phyloP scores from a whole-genome alignment of 2,797 vertebrate genomes.

The Apogon hyalosoma region DNA sequence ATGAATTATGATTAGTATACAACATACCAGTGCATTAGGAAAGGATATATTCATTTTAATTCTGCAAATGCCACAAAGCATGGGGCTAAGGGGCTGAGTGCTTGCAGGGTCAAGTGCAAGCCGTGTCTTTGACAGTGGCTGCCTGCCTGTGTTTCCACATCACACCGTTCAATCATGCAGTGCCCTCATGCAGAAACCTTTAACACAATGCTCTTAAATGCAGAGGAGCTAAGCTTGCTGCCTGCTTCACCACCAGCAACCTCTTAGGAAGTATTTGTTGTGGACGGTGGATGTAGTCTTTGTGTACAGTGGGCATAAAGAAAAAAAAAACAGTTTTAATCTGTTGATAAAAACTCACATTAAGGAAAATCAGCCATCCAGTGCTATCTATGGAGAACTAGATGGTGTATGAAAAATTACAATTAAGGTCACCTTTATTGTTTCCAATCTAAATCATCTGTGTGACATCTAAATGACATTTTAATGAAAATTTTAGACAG shows the following conservation, averaged over 20 bases:
- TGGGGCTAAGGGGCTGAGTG: slow-evolving; percentile 63
- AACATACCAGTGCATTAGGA: slow-evolving; percentile 69
- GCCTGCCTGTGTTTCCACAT: slow-evolving; percentile 81
- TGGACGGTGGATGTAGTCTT: slow-evolving; percentile 46
- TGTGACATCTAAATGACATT: slow-evolving; percentile 78
- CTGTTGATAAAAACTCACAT: slow-evolving; percentile 25
- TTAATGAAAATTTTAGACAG: slow-evolving; percentile 80
- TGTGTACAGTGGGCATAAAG: slow-evolving; percentile 25
- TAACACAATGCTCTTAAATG: slow-evolving; percentile 78
- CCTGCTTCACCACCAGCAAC: slow-evolving; percentile 34
- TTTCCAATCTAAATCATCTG: slow-evolving; percentile 68
- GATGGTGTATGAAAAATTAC: slow-evolving; percentile 52
- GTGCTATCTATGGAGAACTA: slow-evolving; percentile 28
- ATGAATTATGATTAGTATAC: slow-evolving; percentile 74
- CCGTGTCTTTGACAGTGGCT: slow-evolving; percentile 77
- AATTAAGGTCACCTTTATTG: slow-evolving; percentile 80
- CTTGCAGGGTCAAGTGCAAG: slow-evolving; percentile 80
- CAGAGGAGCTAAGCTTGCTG: slow-evolving; percentile 59
- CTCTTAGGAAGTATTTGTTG: slow-evolving; percentile 27
- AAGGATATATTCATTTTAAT: slow-evolving; percentile 75
- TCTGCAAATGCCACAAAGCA: slow-evolving; percentile 70
- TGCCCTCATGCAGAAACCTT: slow-evolving; percentile 83
- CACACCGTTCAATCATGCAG: slow-evolving; percentile 80
- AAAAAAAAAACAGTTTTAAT: slow-evolving; percentile 3
- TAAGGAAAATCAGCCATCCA: slow-evolving; percentile 18